Base-by-base conservation (phyloP, 1,140 invertebrate genomes). In the Drosophila littoralis region DNA sequence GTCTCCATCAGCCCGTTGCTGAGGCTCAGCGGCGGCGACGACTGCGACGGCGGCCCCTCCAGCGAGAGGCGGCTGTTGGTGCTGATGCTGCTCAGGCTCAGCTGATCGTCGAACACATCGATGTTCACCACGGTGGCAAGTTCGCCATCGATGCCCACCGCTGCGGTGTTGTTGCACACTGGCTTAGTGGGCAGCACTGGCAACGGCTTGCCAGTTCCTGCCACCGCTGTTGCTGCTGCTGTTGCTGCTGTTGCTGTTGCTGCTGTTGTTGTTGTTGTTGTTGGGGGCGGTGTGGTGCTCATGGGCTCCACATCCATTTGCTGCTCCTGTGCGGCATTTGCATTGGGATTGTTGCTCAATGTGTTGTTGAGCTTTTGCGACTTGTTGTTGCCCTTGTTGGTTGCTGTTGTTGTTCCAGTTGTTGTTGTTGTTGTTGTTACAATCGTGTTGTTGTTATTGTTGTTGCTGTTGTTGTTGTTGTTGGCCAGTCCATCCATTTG, bases 21-120 rank as follows among this genome's bases (percentile, higher is more conserved):
- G n/a, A 91, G 94, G 95, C 89, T 91, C 38, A 52, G 93, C 93
- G 51, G 94, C 93, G 32, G 95, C 94, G 65, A 95, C 5, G 85
- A 95, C 9, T 95, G 95, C 22, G 95, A 95, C 6, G 95, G 94
- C n/a, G 95, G 94, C 2, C 83, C 84, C 72, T 96, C 96, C n/a
- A 96, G 93, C 1, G 96, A 97, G 1, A 96, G 95, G 46, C 96
- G 94, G 79, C 96, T 96, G 3, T 96, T 95, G 4, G 96, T 97
- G 85, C 96, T 96, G 77, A 97, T 96, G 88, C 96, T 97, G 84
- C 96, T 97, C 10, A 96, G 95, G 84, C 96, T 97, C 43, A 96
- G 88, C 81, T 97, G 96, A 78, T 97, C 96, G 35, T 95, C 95
- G 74, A 94, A 94, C n/a, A 92, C 91, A 66, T 93, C 92, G 33